Conservation (phyloP, 1,140 invertebrate species). For the Araneus ventricosus region DNA sequence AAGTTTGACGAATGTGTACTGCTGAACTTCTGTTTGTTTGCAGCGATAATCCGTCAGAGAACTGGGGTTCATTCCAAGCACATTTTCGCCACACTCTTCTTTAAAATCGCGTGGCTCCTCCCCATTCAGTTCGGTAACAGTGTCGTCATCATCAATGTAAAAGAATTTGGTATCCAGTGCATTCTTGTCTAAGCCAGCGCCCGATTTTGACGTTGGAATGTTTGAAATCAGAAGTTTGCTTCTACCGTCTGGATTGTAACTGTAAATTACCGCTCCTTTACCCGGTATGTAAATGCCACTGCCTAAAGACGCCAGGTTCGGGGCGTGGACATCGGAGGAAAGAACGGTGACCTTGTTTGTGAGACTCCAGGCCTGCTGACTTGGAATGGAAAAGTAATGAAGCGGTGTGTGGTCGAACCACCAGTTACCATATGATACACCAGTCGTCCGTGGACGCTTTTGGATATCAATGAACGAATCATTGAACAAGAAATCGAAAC, state of each 20-base stretch:
- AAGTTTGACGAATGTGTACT: slow-evolving; percentile 40
- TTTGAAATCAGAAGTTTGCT: slow-evolving; percentile 63
- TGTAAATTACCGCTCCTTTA: slow-evolving; percentile 46
- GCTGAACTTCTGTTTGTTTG: too few species aligned
- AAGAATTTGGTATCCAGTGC: neutral
- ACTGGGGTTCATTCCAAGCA: neutral
- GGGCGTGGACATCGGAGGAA: slow-evolving; percentile 82
- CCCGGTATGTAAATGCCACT: slow-evolving; percentile 76
- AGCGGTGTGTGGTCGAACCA: slow-evolving; percentile 89
- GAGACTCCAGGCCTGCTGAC: slow-evolving; percentile 83
- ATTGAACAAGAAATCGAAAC: slow-evolving; percentile 88
- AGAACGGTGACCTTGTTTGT: slow-evolving; percentile 83
- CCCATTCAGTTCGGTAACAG: neutral
- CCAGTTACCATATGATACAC: slow-evolving; percentile 86
- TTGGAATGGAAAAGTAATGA: slow-evolving; percentile 83
- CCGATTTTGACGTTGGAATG: neutral
- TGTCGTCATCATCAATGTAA: neutral
- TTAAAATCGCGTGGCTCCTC: neutral
- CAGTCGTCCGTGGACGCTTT: slow-evolving; percentile 82
- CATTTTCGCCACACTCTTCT: neutral
- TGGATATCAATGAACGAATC: slow-evolving; percentile 81
- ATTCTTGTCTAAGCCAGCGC: neutral
- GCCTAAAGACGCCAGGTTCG: slow-evolving; percentile 73
- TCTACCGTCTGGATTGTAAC: slow-evolving; percentile 45
- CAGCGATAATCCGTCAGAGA: slow-evolving; percentile 50